Conservation (phyloP, 2,888 invertebrate species). For the Protula sp. region DNA sequence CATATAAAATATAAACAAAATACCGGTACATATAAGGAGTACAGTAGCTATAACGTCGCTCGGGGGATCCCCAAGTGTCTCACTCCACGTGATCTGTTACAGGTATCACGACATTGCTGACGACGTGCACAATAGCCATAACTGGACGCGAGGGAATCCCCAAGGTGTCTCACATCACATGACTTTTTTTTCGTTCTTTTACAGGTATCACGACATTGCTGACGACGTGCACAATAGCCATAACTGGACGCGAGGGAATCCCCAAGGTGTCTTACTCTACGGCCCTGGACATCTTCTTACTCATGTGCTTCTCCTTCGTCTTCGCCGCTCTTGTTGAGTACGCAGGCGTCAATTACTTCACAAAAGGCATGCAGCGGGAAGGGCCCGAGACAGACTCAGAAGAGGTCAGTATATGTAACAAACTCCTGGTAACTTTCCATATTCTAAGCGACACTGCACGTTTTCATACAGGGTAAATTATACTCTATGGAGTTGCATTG, state of each 20-base stretch:
- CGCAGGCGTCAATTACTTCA: constrained; percentile 32
- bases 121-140: constrained; percentile 29
- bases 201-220: constrained; percentile 59
- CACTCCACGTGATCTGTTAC: constrained; percentile 53
- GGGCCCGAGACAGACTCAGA: constrained; percentile 14
- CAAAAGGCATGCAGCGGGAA: constrained; percentile 23
- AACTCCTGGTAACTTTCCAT: no score
- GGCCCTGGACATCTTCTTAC: constrained; percentile 29
- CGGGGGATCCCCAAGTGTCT: constrained; percentile 65
- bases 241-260: constrained; percentile 64
- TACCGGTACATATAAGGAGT: constrained; percentile 28
- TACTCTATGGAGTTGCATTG: no score
- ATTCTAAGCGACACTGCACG: no score
- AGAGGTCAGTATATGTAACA: constrained; percentile 14
- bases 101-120: constrained; percentile 56
- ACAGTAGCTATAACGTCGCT: constrained; percentile 29
- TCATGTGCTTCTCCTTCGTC: constrained; percentile 33
- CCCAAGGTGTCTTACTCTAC: constrained; percentile 32
- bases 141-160: constrained; percentile 68
- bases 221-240: constrained; percentile 28
- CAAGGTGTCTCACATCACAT: constrained; percentile 32
- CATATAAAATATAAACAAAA: constrained; percentile 65
- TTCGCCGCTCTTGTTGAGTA: constrained; percentile 32
- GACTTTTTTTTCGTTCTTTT: constrained; percentile 26
- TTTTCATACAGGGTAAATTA: no score